Percentiles rank a stretch among this genome's conserved stretches.
Conservation (phyloP, 2,888 invertebrate genomes). For the Agonopterix heracliana region DNA sequence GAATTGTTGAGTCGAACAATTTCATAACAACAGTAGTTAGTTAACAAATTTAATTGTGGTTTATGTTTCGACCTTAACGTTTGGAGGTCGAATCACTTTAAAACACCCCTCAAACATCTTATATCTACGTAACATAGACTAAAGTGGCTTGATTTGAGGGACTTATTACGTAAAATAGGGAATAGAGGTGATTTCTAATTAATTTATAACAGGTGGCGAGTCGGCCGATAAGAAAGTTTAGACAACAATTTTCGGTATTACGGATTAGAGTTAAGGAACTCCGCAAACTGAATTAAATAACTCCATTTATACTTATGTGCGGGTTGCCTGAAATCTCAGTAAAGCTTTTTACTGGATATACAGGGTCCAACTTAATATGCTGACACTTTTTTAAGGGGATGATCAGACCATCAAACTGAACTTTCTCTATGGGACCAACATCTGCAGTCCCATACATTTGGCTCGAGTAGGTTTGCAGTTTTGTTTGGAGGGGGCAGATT, state of each 20-base stretch:
- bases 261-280: slow-evolving; percentile 12
- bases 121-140: too few species aligned
- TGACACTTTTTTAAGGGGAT: too few species aligned
- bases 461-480: too few species aligned
- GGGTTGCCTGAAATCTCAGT: background rate
- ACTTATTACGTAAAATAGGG: too few species aligned
- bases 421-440: too few species aligned
- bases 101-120: too few species aligned
- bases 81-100: slow-evolving; percentile 8
- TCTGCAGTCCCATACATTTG: too few species aligned
- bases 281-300: slow-evolving; percentile 1
- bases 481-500: too few species aligned
- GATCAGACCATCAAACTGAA: too few species aligned
- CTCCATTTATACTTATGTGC: slow-evolving; percentile 1
- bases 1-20: slow-evolving; percentile 41
- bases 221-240: slow-evolving; percentile 22
- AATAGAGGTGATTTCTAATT: slow-evolving; percentile 39
- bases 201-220: slow-evolving; percentile 34
- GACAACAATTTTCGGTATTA: slow-evolving; percentile 19
- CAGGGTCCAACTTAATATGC: too few species aligned
- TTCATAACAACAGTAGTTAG: slow-evolving; percentile 40
- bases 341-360: background rate
- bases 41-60: slow-evolving; percentile 16
- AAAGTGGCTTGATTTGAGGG: too few species aligned
- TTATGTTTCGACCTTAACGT: slow-evolving; percentile 18